A percentile compares a stretch with the other conserved stretches of the same genome.
Evolutionary conservation across 1,140 invertebrate genomes (phyloP).

Genomic region (Heliconius eleuchia): DNA sequence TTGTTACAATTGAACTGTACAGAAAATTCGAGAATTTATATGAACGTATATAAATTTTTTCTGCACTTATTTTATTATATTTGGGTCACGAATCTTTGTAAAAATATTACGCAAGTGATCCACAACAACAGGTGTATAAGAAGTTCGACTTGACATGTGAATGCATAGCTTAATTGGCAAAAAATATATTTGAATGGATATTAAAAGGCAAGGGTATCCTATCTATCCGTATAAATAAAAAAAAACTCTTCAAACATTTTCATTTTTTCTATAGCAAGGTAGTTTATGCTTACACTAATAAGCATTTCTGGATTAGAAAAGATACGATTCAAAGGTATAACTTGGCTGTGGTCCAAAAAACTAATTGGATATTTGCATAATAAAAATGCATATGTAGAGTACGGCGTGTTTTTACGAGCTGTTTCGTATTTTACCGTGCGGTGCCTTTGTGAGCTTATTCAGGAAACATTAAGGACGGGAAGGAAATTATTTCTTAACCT

Average conservation of each 20-base stretch:
- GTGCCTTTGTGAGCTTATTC: conserved; percentile 13
- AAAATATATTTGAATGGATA: too few relatives aligned
- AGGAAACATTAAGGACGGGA: conserved; percentile 13
- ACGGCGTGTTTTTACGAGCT: neutral
- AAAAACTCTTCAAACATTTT: too few relatives aligned
- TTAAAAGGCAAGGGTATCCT: too few relatives aligned
- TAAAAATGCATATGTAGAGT: conserved; percentile 12
- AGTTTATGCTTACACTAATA: conserved; percentile 1
- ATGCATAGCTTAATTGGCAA: too few relatives aligned
- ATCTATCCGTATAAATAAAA: too few relatives aligned
- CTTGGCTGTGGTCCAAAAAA: conserved; percentile 21
- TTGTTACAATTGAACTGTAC: neutral
- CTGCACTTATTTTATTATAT: too few relatives aligned
- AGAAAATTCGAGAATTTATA: too few relatives aligned
- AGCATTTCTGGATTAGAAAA: conserved; percentile 17
- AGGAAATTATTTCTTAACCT: conserved; percentile 14
- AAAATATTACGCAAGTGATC: too few relatives aligned
- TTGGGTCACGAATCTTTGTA: too few relatives aligned
- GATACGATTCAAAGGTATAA: conserved; percentile 16
- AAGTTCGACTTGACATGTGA: too few relatives aligned
- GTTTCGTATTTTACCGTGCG: conserved; percentile 9
- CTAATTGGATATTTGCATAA: conserved; percentile 27
- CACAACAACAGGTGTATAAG: too few relatives aligned
- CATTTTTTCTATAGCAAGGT: neutral
- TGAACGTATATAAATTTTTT: too few relatives aligned